These are phyloP conservation scores for Nomia melanderi DNA, from an alignment of 1,140 invertebrate genomes.

Conservation along the genomic window DNA sequence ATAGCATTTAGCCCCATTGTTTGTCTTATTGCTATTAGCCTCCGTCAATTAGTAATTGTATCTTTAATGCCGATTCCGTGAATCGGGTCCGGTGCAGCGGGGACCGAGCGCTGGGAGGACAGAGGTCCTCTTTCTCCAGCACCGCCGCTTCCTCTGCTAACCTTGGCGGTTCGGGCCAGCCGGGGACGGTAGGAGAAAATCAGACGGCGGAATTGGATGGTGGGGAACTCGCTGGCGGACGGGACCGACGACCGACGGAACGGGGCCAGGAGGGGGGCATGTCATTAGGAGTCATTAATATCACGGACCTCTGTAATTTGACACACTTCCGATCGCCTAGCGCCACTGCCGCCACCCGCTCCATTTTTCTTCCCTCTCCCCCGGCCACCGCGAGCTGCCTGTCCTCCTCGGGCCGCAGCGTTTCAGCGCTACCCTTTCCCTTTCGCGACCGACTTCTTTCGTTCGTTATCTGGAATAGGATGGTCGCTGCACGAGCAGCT, in stretches of 20 bases:
- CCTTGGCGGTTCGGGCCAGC: neutral
- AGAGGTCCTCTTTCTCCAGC: too few relatives aligned
- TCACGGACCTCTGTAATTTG: slow-evolving; percentile 79
- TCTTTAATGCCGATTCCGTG: slow-evolving; percentile 80
- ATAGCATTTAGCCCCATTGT: slow-evolving; percentile 79
- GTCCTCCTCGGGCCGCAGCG: too few relatives aligned
- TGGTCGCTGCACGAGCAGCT: neutral
- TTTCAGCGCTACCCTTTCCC: too few relatives aligned
- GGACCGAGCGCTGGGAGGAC: neutral
- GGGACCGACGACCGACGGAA: slow-evolving; percentile 11
- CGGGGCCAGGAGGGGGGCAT: slow-evolving; percentile 68
- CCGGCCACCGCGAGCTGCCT: slow-evolving; percentile 10
- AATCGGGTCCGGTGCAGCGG: slow-evolving; percentile 64
- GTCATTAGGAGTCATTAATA: slow-evolving; percentile 80
- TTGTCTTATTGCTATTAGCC: slow-evolving; percentile 81
- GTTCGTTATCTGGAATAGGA: neutral
- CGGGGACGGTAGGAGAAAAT: slow-evolving; percentile 33
- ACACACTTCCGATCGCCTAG: slow-evolving; percentile 79
- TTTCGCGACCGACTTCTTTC: neutral
- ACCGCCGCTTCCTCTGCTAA: too few relatives aligned
- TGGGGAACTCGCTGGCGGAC: slow-evolving; percentile 27
- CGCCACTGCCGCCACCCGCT: slow-evolving; percentile 70
- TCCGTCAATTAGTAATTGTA: slow-evolving; percentile 80
- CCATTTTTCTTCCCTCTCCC: slow-evolving; percentile 58
- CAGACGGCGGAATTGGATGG: slow-evolving; percentile 1